Evolutionary conservation across 2,113 vertebrate genomes (phyloP).

Genomic region (Atlantisia rogersi): DNA sequence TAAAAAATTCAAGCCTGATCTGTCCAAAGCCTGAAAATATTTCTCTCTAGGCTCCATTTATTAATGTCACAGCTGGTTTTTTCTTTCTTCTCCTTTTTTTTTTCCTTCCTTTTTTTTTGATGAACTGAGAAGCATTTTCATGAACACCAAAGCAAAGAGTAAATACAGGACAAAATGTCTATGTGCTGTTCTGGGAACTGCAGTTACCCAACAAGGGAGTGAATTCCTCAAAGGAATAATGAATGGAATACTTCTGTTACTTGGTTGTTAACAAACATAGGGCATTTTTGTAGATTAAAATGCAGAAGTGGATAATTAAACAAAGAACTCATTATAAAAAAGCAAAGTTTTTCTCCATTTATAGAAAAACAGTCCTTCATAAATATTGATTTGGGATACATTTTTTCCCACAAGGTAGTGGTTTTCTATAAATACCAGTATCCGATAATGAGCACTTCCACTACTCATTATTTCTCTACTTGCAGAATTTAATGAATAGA

Average conservation of each 20-base stretch:
- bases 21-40: neutral
- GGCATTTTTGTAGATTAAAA: slow-evolving; percentile 49
- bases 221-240: neutral
- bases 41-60: neutral
- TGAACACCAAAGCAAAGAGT: slow-evolving; percentile 11
- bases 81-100: neutral
- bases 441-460: slow-evolving; percentile 48
- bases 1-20: neutral
- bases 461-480: slow-evolving; percentile 53
- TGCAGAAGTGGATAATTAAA: slow-evolving; percentile 7
- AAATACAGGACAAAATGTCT: neutral
- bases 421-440: slow-evolving; percentile 63
- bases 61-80: neutral
- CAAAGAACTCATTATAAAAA: neutral
- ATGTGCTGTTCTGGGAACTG: neutral
- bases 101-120: neutral
- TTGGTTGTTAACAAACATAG: slow-evolving; percentile 7
- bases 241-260: neutral
- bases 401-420: neutral
- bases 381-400: slow-evolving; percentile 14
- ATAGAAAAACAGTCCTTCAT: slow-evolving; percentile 19
- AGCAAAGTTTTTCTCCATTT: neutral
- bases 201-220: neutral
- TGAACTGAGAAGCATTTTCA: neutral
- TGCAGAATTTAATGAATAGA: slow-evolving; percentile 74